These are phyloP conservation scores for Synergus itoensis DNA, from an alignment of 2,888 invertebrate genomes.

Conservation along the genomic window DNA sequence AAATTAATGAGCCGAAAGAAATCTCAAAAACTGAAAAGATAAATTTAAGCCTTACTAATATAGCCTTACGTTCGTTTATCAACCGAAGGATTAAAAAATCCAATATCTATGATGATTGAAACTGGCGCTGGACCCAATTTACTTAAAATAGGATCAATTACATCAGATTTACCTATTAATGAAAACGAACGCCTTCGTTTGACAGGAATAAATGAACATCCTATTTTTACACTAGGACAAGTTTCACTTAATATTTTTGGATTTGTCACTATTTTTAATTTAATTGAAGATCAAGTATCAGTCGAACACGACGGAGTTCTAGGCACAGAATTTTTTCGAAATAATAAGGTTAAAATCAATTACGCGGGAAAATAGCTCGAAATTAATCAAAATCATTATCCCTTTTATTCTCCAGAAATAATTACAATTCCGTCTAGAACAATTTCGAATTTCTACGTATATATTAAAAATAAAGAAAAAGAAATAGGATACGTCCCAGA, in stretches of 20 bases:
- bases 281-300: slow-evolving; percentile 45
- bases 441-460: no score
- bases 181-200: slow-evolving; percentile 38
- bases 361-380: slow-evolving; percentile 41
- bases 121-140: slow-evolving; percentile 49
- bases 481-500: no score
- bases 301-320: slow-evolving; percentile 47
- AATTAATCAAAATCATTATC: not conserved
- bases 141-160: slow-evolving; percentile 41
- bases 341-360: slow-evolving; percentile 40
- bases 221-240: slow-evolving; percentile 40
- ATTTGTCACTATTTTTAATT: slow-evolving; percentile 39
- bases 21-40: slow-evolving; percentile 34
- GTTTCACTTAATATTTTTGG: slow-evolving; percentile 33
- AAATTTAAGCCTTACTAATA: not conserved
- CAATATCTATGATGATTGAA: slow-evolving; percentile 45
- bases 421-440: no score
- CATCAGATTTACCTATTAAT: not conserved
- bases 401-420: no score
- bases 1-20: slow-evolving; percentile 16
- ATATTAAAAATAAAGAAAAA: no score
- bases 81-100: not conserved
- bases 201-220: slow-evolving; percentile 43
- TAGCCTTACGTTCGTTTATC: not conserved
- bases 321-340: slow-evolving; percentile 44